A percentile compares a stretch with the other conserved stretches of the same genome.
Conservation (phyloP, 2,797 vertebrate genomes). For the Onychomys leucogaster region DNA sequence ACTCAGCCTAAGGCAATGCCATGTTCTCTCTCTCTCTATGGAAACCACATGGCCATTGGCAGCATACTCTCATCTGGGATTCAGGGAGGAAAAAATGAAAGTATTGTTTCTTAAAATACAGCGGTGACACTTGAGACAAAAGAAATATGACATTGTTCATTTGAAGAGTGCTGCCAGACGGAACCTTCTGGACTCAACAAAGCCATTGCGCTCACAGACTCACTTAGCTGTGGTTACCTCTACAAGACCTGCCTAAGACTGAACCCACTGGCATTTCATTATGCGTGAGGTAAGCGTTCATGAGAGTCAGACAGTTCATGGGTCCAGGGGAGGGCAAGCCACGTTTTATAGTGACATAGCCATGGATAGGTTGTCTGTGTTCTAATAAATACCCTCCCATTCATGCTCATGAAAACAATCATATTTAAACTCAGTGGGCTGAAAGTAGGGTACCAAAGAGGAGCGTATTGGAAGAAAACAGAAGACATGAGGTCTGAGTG, state of each 20-base stretch:
- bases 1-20: neutral
- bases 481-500: neutral
- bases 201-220: neutral
- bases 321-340: neutral
- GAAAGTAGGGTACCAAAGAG: neutral
- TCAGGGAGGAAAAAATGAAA: neutral
- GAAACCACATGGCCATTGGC: conserved; percentile 59
- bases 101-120: neutral
- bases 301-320: neutral
- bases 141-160: neutral
- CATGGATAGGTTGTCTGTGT: neutral
- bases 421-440: neutral
- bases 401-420: neutral
- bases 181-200: neutral
- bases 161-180: too few species aligned
- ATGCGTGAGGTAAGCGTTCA: neutral
- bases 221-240: neutral
- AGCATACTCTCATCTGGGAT: neutral
- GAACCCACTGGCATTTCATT: neutral
- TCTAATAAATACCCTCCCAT: neutral
- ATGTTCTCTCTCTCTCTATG: conserved; percentile 5
- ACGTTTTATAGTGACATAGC: neutral
- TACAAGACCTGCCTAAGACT: neutral
- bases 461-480: neutral
- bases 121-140: conserved; percentile 2